Conservation (phyloP, 2,113 vertebrate species). For the Cephalopterus ornatus region DNA sequence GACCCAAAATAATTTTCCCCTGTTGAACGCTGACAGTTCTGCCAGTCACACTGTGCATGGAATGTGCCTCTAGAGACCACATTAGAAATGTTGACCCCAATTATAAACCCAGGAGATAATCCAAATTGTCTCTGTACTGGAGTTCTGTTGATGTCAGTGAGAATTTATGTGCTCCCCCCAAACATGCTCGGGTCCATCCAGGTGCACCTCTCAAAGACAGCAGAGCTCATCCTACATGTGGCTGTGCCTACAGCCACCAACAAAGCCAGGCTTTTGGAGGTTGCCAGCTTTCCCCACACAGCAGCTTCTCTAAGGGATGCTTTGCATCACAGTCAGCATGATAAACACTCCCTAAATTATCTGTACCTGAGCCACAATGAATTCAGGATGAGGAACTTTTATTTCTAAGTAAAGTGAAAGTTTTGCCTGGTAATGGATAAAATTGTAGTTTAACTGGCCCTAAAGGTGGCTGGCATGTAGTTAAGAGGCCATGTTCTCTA, state of each 20-base stretch:
- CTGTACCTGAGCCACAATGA: neutral
- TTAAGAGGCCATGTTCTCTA: constrained; percentile 16
- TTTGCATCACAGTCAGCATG: neutral
- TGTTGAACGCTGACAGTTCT: neutral
- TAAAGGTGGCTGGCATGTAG: neutral
- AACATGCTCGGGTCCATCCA: neutral
- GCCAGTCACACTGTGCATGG: neutral
- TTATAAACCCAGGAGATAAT: neutral
- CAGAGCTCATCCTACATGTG: neutral
- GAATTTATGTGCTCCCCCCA: neutral
- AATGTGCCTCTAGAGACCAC: neutral
- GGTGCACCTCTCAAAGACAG: neutral
- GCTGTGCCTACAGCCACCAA: neutral
- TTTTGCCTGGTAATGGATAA: constrained; percentile 12
- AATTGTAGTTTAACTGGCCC: neutral
- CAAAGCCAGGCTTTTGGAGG: neutral
- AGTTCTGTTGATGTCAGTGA: neutral
- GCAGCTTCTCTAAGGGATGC: neutral
- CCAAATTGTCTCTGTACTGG: neutral
- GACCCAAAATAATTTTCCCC: neutral
- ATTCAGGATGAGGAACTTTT: neutral
- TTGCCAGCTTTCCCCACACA: neutral
- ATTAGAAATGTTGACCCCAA: neutral
- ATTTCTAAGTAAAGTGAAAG: neutral
- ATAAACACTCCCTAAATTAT: neutral